Conservation (phyloP, 1,140 invertebrate species). For the Psilanteris sp. region DNA sequence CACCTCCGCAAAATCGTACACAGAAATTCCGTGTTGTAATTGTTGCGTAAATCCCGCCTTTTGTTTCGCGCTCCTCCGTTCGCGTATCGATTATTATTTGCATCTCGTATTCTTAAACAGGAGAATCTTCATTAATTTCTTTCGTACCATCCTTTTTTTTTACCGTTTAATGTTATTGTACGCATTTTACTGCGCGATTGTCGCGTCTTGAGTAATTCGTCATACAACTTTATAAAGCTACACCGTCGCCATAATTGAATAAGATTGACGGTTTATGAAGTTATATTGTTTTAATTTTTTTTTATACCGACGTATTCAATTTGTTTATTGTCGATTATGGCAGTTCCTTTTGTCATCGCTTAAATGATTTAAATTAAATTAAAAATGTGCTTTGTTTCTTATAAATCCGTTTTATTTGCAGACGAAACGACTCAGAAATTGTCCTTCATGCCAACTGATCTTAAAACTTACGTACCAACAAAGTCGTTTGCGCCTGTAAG, state of each 20-base stretch:
- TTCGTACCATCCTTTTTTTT: slow-evolving; percentile 27
- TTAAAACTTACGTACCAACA: slow-evolving; percentile 43
- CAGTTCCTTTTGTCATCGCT: no score
- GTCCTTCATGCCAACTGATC: slow-evolving; percentile 70
- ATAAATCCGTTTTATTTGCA: slow-evolving; percentile 51
- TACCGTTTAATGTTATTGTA: slow-evolving; percentile 31
- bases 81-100: slow-evolving; percentile 59
- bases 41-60: slow-evolving; percentile 62
- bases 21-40: slow-evolving; percentile 59
- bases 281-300: slow-evolving; percentile 6
- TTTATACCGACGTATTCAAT: neutral
- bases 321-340: no score
- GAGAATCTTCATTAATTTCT: slow-evolving; percentile 64
- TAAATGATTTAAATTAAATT: no score
- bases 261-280: slow-evolving; percentile 24
- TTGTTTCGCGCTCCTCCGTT: slow-evolving; percentile 52
- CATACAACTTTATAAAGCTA: slow-evolving; percentile 34
- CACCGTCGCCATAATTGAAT: slow-evolving; percentile 37
- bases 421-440: slow-evolving; percentile 74
- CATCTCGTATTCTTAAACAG: slow-evolving; percentile 53
- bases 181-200: slow-evolving; percentile 44
- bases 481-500: slow-evolving; percentile 69
- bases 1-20: slow-evolving; percentile 61
- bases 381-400: neutral
- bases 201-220: slow-evolving; percentile 44